Percentiles rank a stretch among this genome's conserved stretches.
Conservation (phyloP, 2,888 invertebrate genomes). For the Germaria angustata region DNA sequence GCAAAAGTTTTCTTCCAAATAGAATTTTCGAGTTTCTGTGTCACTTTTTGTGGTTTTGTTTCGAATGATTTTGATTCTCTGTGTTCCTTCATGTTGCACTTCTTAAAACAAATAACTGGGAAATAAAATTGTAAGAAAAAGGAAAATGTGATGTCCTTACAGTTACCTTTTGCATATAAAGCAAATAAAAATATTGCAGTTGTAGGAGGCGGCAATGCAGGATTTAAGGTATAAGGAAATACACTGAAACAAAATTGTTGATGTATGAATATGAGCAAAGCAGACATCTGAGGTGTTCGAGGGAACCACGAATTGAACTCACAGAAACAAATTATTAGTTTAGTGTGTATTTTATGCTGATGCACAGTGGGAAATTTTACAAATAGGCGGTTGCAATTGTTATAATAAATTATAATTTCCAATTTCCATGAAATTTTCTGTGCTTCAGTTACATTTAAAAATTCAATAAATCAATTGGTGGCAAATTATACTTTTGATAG, state of each 20-base stretch:
- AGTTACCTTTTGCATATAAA: constrained; percentile 36
- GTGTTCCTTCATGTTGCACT: neutral
- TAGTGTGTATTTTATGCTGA: no score
- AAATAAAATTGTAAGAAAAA: neutral
- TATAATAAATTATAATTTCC: no score
- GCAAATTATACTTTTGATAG: no score
- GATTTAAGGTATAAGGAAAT: neutral
- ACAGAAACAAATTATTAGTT: no score
- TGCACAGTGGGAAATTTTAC: no score
- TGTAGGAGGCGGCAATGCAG: constrained; percentile 7
- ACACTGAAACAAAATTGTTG: neutral
- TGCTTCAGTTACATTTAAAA: no score
- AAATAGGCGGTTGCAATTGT: no score
- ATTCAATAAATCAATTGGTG: no score
- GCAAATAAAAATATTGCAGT: neutral
- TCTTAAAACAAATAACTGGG: neutral
- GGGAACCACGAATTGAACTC: no score
- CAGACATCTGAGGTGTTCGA: no score
- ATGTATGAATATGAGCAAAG: no score
- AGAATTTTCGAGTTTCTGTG: constrained; percentile 26
- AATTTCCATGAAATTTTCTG: no score
- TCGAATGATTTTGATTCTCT: constrained; percentile 6
- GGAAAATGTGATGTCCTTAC: constrained; percentile 39
- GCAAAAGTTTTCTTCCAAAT: constrained; percentile 17
- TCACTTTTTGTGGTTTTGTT: constrained; percentile 27